Base-by-base conservation (phyloP, 1,140 invertebrate species). In the Zaprionus tsacasi region DNA sequence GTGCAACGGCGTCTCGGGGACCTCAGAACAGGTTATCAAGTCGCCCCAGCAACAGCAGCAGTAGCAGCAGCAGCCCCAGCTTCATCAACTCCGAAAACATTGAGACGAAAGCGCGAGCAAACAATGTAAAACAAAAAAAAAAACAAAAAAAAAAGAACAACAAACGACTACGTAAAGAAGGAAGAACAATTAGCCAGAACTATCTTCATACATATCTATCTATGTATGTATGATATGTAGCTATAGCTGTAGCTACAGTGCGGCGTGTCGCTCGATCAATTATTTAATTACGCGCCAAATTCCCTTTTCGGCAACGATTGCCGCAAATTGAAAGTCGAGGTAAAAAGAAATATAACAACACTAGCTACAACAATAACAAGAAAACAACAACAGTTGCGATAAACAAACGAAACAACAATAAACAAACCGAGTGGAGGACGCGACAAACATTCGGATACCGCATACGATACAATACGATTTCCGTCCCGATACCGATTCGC, bases 21-120 rank as follows among this genome's bases (percentile, higher is more conserved):
- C 52, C 69, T 83, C 74, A 89, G 81, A 89, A 88, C 85, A 89
- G 85, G 85, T 88, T 88, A 88, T 88, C 85, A 79, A 61, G 79
- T 67, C 54, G 79, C n/a, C 75, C 64, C 63, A 52, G 66, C 78
- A 78, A 73, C 75, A 77, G 58, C 61, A n/a, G 33, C 63, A 27
- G 45, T 52, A 48, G 38, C 1, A 13, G n/a, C 40, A 45, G 40
- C 40, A 7, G 30, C 0, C 6, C 11, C 52, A 60, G 21, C 33
- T 43, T 30, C 7, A 60, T 48, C 11, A 63, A 38, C 67, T 21
- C 45, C 55, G 35, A 68, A 67, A 55, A 59, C 67, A 61, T 40
- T 59, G 21, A 43, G 57, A 33, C 30, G 25, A 71, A 43, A 43
- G 21, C 27, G n/a, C 36, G 21, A 21, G 21, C 48, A 61, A 38